Percentiles rank a stretch among this genome's conserved stretches.
These are phyloP conservation scores for Paragorgia papillata DNA, from an alignment of 92 coral and sea anemone species.

Conservation along the genomic window DNA sequence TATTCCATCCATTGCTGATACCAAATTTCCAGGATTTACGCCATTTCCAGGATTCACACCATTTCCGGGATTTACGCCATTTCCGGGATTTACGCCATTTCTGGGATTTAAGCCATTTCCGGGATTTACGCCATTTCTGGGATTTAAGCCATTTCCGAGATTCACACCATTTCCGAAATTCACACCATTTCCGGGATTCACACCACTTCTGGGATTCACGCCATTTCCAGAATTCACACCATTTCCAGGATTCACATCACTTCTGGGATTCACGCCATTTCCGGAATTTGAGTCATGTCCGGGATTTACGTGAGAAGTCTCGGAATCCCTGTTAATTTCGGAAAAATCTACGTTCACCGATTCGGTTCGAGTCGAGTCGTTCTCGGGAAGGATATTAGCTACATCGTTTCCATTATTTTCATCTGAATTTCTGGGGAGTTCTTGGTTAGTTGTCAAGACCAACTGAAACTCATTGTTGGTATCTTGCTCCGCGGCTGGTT, in stretches of 20 bases:
- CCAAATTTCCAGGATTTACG: background rate
- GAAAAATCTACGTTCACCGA: conserved; percentile 3
- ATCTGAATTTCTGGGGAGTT: conserved; percentile 5
- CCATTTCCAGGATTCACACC: background rate
- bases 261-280: background rate
- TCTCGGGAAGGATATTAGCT: background rate
- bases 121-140: conserved; percentile 7
- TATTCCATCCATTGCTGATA: background rate
- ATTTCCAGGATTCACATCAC: conserved; percentile 1
- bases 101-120: background rate
- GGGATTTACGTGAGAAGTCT: conserved; percentile 16
- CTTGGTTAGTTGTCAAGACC: background rate
- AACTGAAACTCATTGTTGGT: conserved; percentile 3
- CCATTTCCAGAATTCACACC: background rate
- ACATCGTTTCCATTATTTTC: background rate
- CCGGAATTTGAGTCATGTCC: background rate
- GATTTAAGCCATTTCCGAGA: background rate
- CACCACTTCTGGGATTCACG: background rate
- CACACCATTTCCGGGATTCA: background rate
- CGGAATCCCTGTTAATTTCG: conserved; percentile 1
- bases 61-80: background rate
- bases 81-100: background rate
- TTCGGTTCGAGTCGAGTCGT: background rate
- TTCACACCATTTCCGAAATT: background rate
- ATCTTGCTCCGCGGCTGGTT: background rate